Evolutionary conservation across 2,888 invertebrate species (phyloP), one percentile per base, ranked within the genome.

Genomic region (Napeogenes sylphis): DNA sequence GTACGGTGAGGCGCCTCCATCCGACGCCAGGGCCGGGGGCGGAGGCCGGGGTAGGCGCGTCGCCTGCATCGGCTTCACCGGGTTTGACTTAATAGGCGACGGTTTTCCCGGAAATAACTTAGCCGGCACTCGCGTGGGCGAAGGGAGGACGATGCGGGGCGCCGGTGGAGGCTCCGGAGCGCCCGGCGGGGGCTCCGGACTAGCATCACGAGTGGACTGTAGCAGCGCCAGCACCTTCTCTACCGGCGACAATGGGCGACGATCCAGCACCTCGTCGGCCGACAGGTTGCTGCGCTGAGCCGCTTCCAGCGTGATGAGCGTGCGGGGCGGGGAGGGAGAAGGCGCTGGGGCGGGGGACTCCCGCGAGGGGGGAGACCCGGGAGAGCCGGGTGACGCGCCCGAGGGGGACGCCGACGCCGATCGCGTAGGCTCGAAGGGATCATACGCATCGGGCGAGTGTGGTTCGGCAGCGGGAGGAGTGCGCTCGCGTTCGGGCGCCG

Each of bases 401-500:
- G 42, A 42, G 8, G 97, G 97, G 83, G 69, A 64, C 57, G 92
- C 93, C 13, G 94, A 94, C 30, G 94, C 87, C 0, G 96, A 96
- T 81, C 96, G 95, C 8, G 97, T 97, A 0, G 97, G 97, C 84
- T 97, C 97, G 83, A 96, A 97, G 2, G 97, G 97, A 93, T 97
- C 97, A 83, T 97, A 97, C 3, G 94, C 96, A 82, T 96, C 96
- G 0, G 95, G 95, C 13, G 95, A 58, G 94, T 94, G 74, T 14
- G 89, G 0, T 96, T 95, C 79, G 94, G 95, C 0, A 78, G 94
- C 0, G 94, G 94, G 0, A 10, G 56, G 46, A 30, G 61, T 35
- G 93, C 93, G 94, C 65, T 53, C 69, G 47, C 75, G 69, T 35
- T 69, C 72, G n/a, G 70, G 92, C 90, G 8, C 92, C 8, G 68